Conservation (phyloP, 1,140 invertebrate genomes). For the Caerostris extrusa region DNA sequence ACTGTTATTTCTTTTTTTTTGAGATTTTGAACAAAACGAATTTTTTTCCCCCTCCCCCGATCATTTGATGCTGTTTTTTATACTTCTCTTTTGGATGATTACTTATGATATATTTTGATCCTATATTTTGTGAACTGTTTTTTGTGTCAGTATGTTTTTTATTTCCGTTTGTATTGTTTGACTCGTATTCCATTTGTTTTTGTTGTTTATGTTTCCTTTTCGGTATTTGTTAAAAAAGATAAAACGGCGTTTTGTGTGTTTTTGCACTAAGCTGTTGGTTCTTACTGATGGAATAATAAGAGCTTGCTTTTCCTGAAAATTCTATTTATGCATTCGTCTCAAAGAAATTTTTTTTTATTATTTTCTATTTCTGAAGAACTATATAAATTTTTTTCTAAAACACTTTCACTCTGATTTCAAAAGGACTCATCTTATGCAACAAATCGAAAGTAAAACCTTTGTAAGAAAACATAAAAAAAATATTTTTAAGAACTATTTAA, state of each 20-base stretch:
- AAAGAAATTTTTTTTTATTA: too few relatives aligned
- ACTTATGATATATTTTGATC: conserved; percentile 70
- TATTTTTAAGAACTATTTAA: too few relatives aligned
- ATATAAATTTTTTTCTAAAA: too few relatives aligned
- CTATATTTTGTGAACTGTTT: conserved; percentile 65
- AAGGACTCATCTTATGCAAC: too few relatives aligned
- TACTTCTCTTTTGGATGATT: conserved; percentile 50
- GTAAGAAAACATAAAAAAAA: too few relatives aligned
- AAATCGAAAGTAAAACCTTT: too few relatives aligned
- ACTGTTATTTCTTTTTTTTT: conserved; percentile 51
- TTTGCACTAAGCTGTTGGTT: conserved; percentile 52
- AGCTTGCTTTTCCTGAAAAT: background rate
- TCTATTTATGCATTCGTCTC: too few relatives aligned
- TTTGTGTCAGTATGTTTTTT: conserved; percentile 63
- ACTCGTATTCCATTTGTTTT: conserved; percentile 43
- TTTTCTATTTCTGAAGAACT: too few relatives aligned
- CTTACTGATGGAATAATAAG: conserved; percentile 72
- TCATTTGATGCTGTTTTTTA: conserved; percentile 52
- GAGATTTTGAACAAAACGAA: conserved; percentile 22
- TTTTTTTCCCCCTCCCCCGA: conserved; percentile 29
- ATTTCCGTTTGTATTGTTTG: conserved; percentile 65
- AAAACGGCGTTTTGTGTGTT: conserved; percentile 56
- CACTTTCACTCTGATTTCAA: too few relatives aligned
- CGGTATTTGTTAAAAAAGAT: conserved; percentile 40
- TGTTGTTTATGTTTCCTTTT: conserved; percentile 59